Evolutionary conservation across 2,113 vertebrate genomes (phyloP).

Genomic region (Calonectris borealis): DNA sequence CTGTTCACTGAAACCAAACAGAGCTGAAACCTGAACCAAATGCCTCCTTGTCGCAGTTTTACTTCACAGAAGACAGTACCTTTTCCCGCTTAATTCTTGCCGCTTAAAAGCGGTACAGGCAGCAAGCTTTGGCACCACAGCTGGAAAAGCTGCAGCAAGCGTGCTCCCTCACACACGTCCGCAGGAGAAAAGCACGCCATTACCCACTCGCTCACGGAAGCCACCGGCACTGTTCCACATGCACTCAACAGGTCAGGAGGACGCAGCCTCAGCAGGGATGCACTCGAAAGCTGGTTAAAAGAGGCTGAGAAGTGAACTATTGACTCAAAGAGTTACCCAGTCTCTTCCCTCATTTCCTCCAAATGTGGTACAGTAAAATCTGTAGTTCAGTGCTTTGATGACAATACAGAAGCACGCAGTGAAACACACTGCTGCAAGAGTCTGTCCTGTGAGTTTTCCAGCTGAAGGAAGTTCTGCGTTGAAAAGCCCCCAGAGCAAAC

Average conservation of each 20-base stretch:
- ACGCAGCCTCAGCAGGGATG: not conserved
- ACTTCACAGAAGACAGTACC: not conserved
- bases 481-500: not conserved
- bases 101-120: not conserved
- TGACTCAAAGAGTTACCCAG: not conserved
- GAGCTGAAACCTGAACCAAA: not conserved
- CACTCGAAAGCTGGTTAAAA: accelerated
- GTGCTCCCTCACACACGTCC: accelerated
- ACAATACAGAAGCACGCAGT: not conserved
- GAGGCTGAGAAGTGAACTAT: not conserved
- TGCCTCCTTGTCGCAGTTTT: not conserved
- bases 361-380: not conserved
- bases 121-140: not conserved
- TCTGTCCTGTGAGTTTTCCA: not conserved
- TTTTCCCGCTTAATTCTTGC: not conserved
- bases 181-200: not conserved
- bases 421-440: not conserved
- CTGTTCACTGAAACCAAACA: not conserved
- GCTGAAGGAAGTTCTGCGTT: accelerated
- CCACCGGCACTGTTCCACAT: accelerated
- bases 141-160: not conserved
- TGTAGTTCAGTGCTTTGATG: not conserved
- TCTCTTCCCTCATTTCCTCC: not conserved
- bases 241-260: not conserved
- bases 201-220: not conserved